Evolutionary conservation across 1,140 invertebrate species (phyloP).

Genomic region (Polyergus mexicanus): DNA sequence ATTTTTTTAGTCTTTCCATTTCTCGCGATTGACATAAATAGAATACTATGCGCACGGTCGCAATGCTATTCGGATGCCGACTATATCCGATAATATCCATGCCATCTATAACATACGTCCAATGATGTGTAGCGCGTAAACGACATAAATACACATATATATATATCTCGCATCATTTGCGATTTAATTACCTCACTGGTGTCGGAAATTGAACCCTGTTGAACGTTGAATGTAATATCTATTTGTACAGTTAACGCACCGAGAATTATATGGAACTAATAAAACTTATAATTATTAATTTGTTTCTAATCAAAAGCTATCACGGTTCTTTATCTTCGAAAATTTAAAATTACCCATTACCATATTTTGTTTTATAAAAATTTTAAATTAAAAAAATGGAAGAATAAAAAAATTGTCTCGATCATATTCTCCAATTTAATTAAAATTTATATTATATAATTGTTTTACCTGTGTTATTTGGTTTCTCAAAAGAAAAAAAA

Average conservation of each 20-base stretch:
- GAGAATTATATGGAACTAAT: neutral
- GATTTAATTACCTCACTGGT: constrained; percentile 33
- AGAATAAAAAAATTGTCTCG: neutral
- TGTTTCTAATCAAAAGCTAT: neutral
- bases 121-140: constrained; percentile 37
- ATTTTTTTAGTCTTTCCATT: constrained; percentile 51
- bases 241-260: neutral
- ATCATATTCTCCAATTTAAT: neutral
- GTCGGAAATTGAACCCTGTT: constrained; percentile 33
- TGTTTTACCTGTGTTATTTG: neutral
- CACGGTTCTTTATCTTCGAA: neutral
- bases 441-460: neutral
- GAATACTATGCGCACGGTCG: constrained; percentile 3
- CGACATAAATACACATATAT: constrained; percentile 6
- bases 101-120: constrained; percentile 31
- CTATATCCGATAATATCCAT: constrained; percentile 48
- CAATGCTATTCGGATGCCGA: neutral
- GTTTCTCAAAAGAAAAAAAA: neutral
- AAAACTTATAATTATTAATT: constrained; percentile 1
- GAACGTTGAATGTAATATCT: constrained; percentile 11
- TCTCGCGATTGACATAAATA: constrained; percentile 29
- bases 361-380: neutral
- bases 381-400: neutral
- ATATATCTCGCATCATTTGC: constrained; percentile 26
- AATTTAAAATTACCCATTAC: neutral